A percentile compares a stretch with the other conserved stretches of the same genome.
These are phyloP conservation scores for Bombus difficillimus DNA, from an alignment of 1,140 invertebrate genomes.

Conservation along the genomic window DNA sequence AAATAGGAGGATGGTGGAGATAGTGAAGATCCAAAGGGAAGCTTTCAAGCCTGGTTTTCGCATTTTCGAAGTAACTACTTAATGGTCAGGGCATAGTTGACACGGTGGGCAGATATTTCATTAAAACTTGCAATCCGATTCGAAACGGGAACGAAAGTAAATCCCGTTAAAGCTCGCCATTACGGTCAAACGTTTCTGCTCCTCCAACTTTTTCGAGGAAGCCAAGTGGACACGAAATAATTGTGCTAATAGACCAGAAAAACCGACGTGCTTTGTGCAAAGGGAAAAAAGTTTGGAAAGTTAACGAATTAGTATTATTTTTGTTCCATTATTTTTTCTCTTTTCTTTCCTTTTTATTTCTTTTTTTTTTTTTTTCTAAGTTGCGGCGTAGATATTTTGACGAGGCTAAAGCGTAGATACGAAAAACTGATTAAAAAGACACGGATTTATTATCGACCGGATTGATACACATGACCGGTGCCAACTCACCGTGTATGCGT, in stretches of 20 bases:
- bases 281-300: not conserved
- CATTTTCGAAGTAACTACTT: constrained; percentile 24
- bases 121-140: constrained; percentile 45
- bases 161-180: not conserved
- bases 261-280: not conserved
- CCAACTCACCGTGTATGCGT: no score
- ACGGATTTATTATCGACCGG: no score
- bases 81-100: not conserved
- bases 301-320: not conserved
- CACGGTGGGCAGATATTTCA: constrained; percentile 35
- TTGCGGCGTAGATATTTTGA: not conserved
- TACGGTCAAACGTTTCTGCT: constrained; percentile 3
- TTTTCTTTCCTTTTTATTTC: no score
- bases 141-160: constrained; percentile 27
- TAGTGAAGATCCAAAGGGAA: not conserved
- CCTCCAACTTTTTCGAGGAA: not conserved
- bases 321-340: no score
- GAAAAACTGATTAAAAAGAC: not conserved
- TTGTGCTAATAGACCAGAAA: not conserved
- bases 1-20: not conserved
- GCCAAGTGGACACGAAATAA: not conserved
- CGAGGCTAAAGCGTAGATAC: no score
- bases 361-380: not conserved
- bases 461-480: no score
- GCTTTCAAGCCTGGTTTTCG: no score